Conservation (phyloP, 1,140 invertebrate genomes). For the Ganaspis sp. region DNA sequence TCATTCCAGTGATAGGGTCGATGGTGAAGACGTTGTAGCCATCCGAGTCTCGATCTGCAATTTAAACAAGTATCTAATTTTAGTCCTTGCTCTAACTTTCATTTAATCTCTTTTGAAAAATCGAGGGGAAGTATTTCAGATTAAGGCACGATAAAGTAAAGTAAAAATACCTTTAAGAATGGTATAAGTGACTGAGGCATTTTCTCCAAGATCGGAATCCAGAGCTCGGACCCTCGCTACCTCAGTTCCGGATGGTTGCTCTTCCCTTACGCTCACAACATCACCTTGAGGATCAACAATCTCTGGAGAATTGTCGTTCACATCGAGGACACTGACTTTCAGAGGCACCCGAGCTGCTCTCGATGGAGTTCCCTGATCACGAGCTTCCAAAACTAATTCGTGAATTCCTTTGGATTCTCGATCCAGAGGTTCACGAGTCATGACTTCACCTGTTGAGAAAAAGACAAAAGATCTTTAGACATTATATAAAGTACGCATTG, state of each 20-base stretch:
- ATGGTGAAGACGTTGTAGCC: slow-evolving; percentile 90
- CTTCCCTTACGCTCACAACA: slow-evolving; percentile 90
- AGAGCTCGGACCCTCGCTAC: slow-evolving; percentile 89
- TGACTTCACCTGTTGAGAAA: slow-evolving; percentile 84
- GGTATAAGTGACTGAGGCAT: slow-evolving; percentile 91
- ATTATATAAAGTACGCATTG: background rate
- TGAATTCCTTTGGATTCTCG: slow-evolving; percentile 87
- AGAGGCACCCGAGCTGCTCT: slow-evolving; percentile 85
- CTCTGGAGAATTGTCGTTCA: slow-evolving; percentile 93
- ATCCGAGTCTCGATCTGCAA: slow-evolving; percentile 84
- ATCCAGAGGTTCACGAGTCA: slow-evolving; percentile 88
- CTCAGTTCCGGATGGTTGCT: slow-evolving; percentile 90
- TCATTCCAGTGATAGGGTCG: slow-evolving; percentile 89
- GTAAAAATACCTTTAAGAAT: slow-evolving; percentile 83
- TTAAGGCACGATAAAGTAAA: slow-evolving; percentile 26
- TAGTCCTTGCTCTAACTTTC: background rate
- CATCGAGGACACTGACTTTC: slow-evolving; percentile 86
- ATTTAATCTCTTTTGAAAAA: background rate
- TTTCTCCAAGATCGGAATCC: slow-evolving; percentile 91
- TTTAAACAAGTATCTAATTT: slow-evolving; percentile 31
- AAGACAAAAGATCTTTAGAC: background rate
- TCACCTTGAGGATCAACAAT: slow-evolving; percentile 92
- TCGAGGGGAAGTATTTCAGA: background rate
- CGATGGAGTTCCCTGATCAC: slow-evolving; percentile 89
- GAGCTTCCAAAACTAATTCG: slow-evolving; percentile 89